Base-by-base conservation (phyloP, 2,113 vertebrate genomes). In the Strix uralensis region DNA sequence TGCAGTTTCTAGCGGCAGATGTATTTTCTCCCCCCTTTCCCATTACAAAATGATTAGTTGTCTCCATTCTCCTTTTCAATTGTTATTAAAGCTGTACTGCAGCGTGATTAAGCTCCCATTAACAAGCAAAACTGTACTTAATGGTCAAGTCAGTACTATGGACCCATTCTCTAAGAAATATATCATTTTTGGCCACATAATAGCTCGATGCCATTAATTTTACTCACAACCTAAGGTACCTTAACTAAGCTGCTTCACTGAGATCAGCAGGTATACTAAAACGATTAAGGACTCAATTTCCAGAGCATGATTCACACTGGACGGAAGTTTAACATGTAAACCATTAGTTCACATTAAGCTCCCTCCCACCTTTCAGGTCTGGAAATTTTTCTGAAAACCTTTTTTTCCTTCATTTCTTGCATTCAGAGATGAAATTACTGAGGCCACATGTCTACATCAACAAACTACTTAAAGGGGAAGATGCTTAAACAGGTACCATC, bases 1-100 rank as follows among this genome's bases (percentile, higher is more conserved):
- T 4, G 34, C 81, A 38, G 49, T 91, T 95, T 91, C 91, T 69
- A 91, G 82, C 83, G 90, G 85, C 58, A 93, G 44, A 86, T 80
- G 73, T 57, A 92, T 70, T 67, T 58, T 72, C 38, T 49, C 32
- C 81, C 67, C 61, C 54, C 34, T 65, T 19, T 73, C 85, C 92
- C 95, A 61, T 94, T 94, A 91, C 40, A 73, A 94, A 92, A 94
- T 81, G 62, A 94, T 96, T 61, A 85, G 80, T 58, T 36, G 47
- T 65, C 91, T 89, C 79, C 29, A 10, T 13, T 91, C 81, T 66
- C 92, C 90, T 94, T 91, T 30, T 51, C 75, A 74, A 71, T 15
- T 69, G 84, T 94, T 94, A 88, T 29, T 70, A 57, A 85, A 90
- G 54, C 58, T 67, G 15, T 27, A 67, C n/a, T 40, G 42, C 19